phyloP scores from a whole-genome alignment of 1,140 invertebrate genomes.

The Paralvinella palmiformis region DNA sequence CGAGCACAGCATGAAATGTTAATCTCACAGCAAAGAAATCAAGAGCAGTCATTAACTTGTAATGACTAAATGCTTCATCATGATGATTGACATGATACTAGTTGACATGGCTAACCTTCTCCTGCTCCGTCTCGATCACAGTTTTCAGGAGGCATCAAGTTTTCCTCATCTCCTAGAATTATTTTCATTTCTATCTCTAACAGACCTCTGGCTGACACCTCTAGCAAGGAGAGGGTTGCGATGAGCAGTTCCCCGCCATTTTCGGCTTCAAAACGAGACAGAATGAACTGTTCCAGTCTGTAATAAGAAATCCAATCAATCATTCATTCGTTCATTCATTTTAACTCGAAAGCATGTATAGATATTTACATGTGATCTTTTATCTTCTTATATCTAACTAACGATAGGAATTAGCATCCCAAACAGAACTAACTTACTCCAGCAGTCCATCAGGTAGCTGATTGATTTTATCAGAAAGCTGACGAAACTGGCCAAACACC shows the following conservation, averaged over 20 bases:
- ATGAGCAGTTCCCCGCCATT: constrained; percentile 35
- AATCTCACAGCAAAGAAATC: neutral
- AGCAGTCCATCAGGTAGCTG: constrained; percentile 8
- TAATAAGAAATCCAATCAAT: constrained; percentile 20
- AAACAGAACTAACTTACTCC: constrained; percentile 7
- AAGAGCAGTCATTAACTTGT: neutral
- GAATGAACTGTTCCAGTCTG: constrained; percentile 38
- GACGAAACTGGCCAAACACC: constrained; percentile 20
- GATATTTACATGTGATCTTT: neutral
- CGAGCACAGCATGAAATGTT: neutral
- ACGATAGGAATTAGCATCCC: no score
- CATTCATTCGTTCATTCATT: no score
- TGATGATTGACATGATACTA: neutral
- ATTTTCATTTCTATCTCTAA: constrained; percentile 38
- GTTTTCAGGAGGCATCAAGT: constrained; percentile 2
- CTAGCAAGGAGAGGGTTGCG: constrained; percentile 41
- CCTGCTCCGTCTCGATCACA: neutral
- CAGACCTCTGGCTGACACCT: constrained; percentile 40
- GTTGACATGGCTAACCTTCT: neutral
- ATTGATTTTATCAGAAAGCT: constrained; percentile 13
- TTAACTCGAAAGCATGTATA: neutral
- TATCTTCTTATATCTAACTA: neutral
- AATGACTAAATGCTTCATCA: neutral
- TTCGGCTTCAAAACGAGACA: constrained; percentile 36
- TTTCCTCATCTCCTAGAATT: constrained; percentile 8